Evolutionary conservation across 2,113 vertebrate genomes (phyloP).

Genomic region (Arothron firmamentum): DNA sequence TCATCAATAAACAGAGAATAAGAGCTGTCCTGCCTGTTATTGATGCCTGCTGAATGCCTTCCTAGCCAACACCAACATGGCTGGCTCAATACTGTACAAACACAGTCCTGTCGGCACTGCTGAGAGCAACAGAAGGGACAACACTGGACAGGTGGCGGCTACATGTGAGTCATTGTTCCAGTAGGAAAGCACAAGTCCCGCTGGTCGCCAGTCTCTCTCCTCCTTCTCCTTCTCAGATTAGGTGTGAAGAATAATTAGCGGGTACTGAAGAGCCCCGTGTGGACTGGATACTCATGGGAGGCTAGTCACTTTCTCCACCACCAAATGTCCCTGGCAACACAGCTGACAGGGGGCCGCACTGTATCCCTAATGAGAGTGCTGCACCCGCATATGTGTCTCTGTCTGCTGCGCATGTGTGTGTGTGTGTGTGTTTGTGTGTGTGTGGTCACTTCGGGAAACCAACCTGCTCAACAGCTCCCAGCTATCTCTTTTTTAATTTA

Average conservation of each 20-base stretch:
- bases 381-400: constrained; percentile 16
- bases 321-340: constrained; percentile 70
- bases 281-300: constrained; percentile 58
- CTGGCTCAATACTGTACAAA: constrained; percentile 62
- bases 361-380: constrained; percentile 54
- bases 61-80: constrained; percentile 46
- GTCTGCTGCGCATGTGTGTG: constrained; percentile 18
- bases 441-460: constrained; percentile 13
- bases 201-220: constrained; percentile 52
- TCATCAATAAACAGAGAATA: not conserved
- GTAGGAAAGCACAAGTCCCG: constrained; percentile 65
- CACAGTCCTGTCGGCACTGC: constrained; percentile 58
- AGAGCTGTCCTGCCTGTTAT: constrained; percentile 58
- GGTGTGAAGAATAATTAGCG: constrained; percentile 74
- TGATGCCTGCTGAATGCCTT: constrained; percentile 49
- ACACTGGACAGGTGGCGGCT: constrained; percentile 67
- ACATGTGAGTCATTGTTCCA: constrained; percentile 73
- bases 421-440: not conserved
- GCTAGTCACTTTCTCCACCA: constrained; percentile 60
- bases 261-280: constrained; percentile 53
- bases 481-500: constrained; percentile 10
- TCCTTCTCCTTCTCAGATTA: constrained; percentile 67
- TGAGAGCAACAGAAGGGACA: constrained; percentile 66
- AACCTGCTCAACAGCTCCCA: constrained; percentile 25
- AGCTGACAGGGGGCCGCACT: constrained; percentile 52